These are phyloP conservation scores for Myiozetetes cayanensis DNA, from an alignment of 2,113 vertebrate species.

Conservation along the genomic window DNA sequence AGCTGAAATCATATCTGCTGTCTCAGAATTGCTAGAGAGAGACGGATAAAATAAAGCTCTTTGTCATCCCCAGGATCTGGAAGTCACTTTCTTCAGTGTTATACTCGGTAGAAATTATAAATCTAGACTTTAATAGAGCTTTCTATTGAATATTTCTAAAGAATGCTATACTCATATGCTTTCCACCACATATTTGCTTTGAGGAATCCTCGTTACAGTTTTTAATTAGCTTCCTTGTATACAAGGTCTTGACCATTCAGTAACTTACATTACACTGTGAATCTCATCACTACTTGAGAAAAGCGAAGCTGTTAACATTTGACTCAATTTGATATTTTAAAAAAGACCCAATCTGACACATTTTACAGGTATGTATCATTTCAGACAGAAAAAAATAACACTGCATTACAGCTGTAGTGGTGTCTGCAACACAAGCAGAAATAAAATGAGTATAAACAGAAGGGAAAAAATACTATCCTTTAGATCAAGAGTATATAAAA, in stretches of 20 bases:
- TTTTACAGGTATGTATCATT: neutral
- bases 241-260: neutral
- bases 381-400: neutral
- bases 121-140: neutral
- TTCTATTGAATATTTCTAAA: neutral
- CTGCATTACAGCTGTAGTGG: neutral
- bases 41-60: neutral
- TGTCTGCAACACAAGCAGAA: neutral
- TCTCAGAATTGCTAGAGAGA: neutral
- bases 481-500: neutral
- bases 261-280: neutral
- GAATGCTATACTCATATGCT: neutral
- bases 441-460: neutral
- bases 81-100: neutral
- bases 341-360: neutral
- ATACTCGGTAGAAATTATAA: neutral
- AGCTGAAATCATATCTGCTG: neutral
- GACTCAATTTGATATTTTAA: neutral
- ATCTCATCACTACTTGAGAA: neutral
- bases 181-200: neutral
- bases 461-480: neutral
- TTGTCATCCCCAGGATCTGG: neutral
- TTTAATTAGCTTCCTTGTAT: neutral
- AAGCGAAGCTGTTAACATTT: neutral
- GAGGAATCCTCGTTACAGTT: neutral